A percentile compares a stretch with the other conserved stretches of the same genome.
phyloP scores from a whole-genome alignment of 2,888 invertebrate species.

The Lathronympha strigana region DNA sequence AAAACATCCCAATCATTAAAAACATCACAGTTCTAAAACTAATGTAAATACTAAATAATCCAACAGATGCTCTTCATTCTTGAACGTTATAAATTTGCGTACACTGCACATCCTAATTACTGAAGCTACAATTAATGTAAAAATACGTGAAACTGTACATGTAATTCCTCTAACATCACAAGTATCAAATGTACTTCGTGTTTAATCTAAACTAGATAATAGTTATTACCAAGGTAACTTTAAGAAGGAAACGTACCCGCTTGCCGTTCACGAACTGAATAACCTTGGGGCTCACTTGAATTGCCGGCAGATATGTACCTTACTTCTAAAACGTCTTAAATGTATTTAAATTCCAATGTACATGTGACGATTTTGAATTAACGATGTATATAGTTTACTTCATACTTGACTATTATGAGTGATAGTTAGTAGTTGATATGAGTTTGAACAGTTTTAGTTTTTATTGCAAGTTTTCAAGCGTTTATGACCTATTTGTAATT shows the following conservation, averaged over 20 bases:
- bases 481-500: constrained; percentile 8
- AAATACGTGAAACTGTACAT: background rate
- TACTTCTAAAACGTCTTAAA: background rate
- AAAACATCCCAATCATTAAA: too few relatives aligned
- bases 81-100: background rate
- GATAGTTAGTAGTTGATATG: too few relatives aligned
- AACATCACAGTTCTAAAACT: too few relatives aligned
- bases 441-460: constrained; percentile 14
- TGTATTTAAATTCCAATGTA: background rate
- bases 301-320: constrained; percentile 23
- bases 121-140: background rate
- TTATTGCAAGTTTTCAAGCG: background rate
- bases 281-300: constrained; percentile 38
- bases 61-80: background rate
- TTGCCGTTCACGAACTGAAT: constrained; percentile 39
- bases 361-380: background rate
- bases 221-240: constrained; percentile 40
- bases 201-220: constrained; percentile 41
- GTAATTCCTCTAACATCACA: constrained; percentile 15
- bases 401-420: constrained; percentile 18
- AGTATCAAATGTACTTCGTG: constrained; percentile 28
- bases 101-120: background rate
- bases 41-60: too few relatives aligned
- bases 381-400: constrained; percentile 9
- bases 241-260: constrained; percentile 40